These are phyloP conservation scores for Rhingia campestris DNA, from an alignment of 2,888 invertebrate species.

Conservation along the genomic window DNA sequence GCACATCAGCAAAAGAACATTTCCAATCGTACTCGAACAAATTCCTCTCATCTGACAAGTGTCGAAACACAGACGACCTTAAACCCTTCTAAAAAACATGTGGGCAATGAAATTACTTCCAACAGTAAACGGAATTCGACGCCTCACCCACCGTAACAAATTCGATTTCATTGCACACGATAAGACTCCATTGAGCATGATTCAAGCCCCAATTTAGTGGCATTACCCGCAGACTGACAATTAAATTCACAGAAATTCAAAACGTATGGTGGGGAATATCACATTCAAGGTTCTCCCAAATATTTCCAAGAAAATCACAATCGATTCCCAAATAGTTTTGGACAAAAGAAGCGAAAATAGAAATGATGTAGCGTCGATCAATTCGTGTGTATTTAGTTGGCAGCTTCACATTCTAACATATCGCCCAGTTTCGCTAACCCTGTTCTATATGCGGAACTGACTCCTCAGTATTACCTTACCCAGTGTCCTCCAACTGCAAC, in stretches of 20 bases:
- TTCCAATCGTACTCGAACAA: too few relatives aligned
- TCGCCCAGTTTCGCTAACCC: constrained; percentile 21
- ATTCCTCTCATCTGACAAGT: too few relatives aligned
- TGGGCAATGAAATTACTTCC: too few relatives aligned
- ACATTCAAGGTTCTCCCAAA: constrained; percentile 13
- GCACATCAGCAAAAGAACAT: too few relatives aligned
- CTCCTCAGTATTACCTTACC: constrained; percentile 25
- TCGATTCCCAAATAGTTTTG: constrained; percentile 1
- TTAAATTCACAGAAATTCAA: background rate
- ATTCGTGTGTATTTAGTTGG: constrained; percentile 19
- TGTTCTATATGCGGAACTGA: constrained; percentile 18
- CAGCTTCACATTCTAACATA: background rate
- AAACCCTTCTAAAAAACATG: too few relatives aligned
- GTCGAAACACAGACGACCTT: too few relatives aligned
- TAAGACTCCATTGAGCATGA: background rate
- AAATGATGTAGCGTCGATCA: constrained; percentile 4
- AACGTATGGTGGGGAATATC: background rate
- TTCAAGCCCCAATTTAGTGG: constrained; percentile 33
- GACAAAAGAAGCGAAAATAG: background rate
- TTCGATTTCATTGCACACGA: too few relatives aligned
- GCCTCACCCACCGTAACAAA: too few relatives aligned
- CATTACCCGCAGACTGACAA: constrained; percentile 15
- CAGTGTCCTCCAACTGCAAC: constrained; percentile 54
- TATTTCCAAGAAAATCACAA: constrained; percentile 27
- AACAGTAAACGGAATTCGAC: too few relatives aligned